Base-by-base conservation (phyloP, 2,888 invertebrate genomes). In the Rotaria sp. region DNA sequence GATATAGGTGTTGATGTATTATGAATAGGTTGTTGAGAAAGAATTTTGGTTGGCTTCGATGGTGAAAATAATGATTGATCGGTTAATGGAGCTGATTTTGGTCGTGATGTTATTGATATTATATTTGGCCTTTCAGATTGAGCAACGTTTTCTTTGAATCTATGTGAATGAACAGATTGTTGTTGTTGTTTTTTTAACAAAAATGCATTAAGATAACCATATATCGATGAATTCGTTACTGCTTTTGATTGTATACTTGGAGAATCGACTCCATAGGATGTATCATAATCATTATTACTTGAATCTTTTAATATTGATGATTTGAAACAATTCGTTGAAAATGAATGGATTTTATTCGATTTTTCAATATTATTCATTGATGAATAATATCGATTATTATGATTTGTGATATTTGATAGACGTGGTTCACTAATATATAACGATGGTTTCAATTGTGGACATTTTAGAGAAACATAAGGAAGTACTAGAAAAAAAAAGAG, bases 371-470 rank as follows among this genome's bases (percentile, higher is more conserved):
- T 80, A 80, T n/a, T 80, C 45, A 45, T 45, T 15, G 80, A 80
- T 45, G 80, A 80, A 45, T 80, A 80, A 80, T 45, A 45, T 45
- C 45, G 24, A 80, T 41, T 45, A 15, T 11, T 26, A n/a, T n/a
- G 26, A 80, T 18, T 21, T 13, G 8, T 52, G 0, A 26, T 26
- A 41, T 80, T 26, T 45, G 45, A 41, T 80, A 80, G 26, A 13
- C 80, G 80, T 80, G 80, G 80, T 80, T 80, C 80, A 80, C 80
- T 80, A 21, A 45, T n/a, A n/a, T 80, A 80, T 45, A 80, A 15
- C 13, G 80, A n/a, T 45, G 41, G 30, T 35, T 67, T 67, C 55
- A 7, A 55, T 55, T 55, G 55, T 55, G 26, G 55, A 26, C 26
- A 35, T 8, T 35, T 38, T 18, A 3, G 21, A 21, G 35, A 21